Evolutionary conservation across 2,888 invertebrate species (phyloP).

Genomic region (Lepetodrilus schrolli): DNA sequence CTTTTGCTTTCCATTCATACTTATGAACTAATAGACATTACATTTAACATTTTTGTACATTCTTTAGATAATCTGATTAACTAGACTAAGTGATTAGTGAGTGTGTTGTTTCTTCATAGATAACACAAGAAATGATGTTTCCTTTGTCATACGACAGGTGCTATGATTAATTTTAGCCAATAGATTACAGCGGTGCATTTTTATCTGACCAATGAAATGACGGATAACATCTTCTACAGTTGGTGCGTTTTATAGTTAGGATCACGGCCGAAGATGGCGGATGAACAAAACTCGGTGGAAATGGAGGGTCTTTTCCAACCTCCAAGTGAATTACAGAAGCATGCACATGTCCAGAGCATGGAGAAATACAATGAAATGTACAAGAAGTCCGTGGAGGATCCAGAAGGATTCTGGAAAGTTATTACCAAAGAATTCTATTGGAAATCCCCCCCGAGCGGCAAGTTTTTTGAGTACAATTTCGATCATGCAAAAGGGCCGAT

Average conservation of each 20-base stretch:
- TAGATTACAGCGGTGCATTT: neutral
- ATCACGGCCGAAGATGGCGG: slow-evolving; percentile 23
- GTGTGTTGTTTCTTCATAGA: no score
- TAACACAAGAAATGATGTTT: no score
- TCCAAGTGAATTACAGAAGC: slow-evolving; percentile 56
- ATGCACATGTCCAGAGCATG: slow-evolving; percentile 81
- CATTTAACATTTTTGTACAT: no score
- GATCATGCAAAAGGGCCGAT: slow-evolving; percentile 90
- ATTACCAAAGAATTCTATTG: slow-evolving; percentile 95
- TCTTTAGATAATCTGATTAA: no score
- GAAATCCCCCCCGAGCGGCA: slow-evolving; percentile 81
- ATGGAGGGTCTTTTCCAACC: slow-evolving; percentile 53
- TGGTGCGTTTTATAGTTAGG: neutral
- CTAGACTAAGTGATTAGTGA: no score
- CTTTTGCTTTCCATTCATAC: no score
- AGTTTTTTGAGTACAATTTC: slow-evolving; percentile 93
- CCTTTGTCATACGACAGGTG: slow-evolving; percentile 16
- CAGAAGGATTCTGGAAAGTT: slow-evolving; percentile 93
- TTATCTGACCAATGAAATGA: neutral
- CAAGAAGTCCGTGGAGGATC: slow-evolving; percentile 88
- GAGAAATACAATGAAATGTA: slow-evolving; percentile 89
- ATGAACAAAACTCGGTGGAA: slow-evolving; percentile 13
- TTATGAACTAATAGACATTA: no score
- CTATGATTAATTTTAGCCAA: slow-evolving; percentile 1
- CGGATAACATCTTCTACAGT: neutral